Evolutionary conservation across 2,113 vertebrate species (phyloP).

Genomic region (Psephotus haematonotus): DNA sequence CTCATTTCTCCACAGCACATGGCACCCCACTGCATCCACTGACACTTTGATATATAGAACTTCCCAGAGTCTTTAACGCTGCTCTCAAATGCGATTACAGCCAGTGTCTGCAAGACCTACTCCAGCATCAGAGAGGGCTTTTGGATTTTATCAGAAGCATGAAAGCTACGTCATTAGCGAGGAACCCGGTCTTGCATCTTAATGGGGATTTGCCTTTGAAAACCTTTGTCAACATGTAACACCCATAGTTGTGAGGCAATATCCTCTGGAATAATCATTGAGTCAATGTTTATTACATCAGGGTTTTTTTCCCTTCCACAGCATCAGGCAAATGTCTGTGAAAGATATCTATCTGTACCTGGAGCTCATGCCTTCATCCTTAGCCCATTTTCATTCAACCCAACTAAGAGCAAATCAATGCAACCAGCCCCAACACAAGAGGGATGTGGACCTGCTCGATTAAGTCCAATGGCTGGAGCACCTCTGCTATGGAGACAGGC

Average conservation of each 20-base stretch:
- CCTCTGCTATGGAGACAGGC: not conserved
- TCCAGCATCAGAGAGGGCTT: not conserved
- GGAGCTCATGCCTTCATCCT: not conserved
- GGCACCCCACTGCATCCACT: not conserved
- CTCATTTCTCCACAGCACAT: not conserved
- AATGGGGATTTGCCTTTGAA: conserved; percentile 19
- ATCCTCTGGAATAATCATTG: conserved; percentile 12
- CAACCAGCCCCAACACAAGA: not conserved
- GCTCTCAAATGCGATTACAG: conserved; percentile 5
- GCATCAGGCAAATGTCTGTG: conserved; percentile 26
- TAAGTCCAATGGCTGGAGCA: not conserved
- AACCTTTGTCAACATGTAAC: not conserved
- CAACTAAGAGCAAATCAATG: not conserved
- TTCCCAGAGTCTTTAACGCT: not conserved
- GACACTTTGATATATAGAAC: not conserved
- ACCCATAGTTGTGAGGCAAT: conserved; percentile 23
- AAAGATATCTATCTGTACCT: conserved; percentile 28
- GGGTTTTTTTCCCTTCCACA: not conserved
- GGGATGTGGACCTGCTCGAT: not conserved
- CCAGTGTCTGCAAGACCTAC: not conserved
- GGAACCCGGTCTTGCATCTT: conserved; percentile 39
- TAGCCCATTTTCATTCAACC: not conserved
- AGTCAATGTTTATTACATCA: conserved; percentile 36
- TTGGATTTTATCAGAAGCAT: conserved; percentile 43
- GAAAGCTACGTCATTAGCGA: conserved; percentile 8